These are phyloP conservation scores for Tinea trinotella DNA, from an alignment of 2,888 invertebrate species.

Conservation along the genomic window DNA sequence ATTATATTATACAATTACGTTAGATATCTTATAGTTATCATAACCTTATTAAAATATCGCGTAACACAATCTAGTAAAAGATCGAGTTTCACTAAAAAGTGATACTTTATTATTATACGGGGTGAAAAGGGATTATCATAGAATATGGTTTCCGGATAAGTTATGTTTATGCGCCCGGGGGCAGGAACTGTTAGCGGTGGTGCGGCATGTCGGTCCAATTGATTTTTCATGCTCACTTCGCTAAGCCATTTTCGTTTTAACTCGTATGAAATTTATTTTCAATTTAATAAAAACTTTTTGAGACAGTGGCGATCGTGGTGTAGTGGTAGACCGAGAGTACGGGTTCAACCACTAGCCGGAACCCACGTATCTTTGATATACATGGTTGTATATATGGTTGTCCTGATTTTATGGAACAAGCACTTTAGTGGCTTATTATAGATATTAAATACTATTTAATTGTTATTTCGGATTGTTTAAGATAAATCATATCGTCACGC, in stretches of 20 bases:
- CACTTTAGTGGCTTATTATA: too few relatives aligned
- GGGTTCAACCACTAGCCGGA: not conserved
- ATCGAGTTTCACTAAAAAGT: not conserved
- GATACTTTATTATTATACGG: not conserved
- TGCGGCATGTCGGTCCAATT: conserved; percentile 9
- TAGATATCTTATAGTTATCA: conserved; percentile 1
- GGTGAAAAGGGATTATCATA: not conserved
- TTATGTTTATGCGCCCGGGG: conserved; percentile 18
- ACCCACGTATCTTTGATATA: too few relatives aligned
- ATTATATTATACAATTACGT: not conserved
- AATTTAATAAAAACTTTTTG: not conserved
- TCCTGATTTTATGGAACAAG: too few relatives aligned
- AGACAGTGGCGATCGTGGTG: too few relatives aligned
- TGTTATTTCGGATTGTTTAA: too few relatives aligned
- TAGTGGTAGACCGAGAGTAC: not conserved
- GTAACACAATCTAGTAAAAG: not conserved
- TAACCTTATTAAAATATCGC: not conserved
- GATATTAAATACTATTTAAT: too few relatives aligned
- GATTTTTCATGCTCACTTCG: conserved; percentile 18
- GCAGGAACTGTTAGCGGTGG: conserved; percentile 1
- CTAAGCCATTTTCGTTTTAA: conserved; percentile 7
- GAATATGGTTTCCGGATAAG: conserved; percentile 8
- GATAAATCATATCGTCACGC: too few relatives aligned
- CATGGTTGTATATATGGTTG: too few relatives aligned
- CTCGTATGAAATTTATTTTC: not conserved